Evolutionary conservation across 1,140 invertebrate species (phyloP).

Genomic region (Drosophila sproati): DNA sequence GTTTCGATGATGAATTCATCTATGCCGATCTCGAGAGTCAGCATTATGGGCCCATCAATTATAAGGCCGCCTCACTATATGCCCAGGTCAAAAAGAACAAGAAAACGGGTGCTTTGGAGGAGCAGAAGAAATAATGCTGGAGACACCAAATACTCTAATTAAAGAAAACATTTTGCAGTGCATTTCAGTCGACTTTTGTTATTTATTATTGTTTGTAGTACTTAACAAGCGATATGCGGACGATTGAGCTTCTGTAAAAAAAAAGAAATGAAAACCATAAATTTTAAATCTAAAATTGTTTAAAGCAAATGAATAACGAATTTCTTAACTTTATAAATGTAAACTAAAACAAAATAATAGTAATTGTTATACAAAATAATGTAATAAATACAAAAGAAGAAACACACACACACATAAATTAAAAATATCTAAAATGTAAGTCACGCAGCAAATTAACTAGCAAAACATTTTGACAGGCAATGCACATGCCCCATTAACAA

Average conservation of each 20-base stretch:
- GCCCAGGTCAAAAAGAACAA: constrained; percentile 88
- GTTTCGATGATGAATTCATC: constrained; percentile 92
- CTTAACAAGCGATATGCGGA: constrained; percentile 18
- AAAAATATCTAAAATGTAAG: constrained; percentile 44
- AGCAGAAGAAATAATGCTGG: constrained; percentile 60
- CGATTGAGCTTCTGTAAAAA: constrained; percentile 51
- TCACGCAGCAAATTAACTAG: constrained; percentile 34
- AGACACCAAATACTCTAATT: neutral
- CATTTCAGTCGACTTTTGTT: constrained; percentile 47
- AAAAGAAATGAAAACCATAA: neutral
- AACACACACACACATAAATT: constrained; percentile 16
- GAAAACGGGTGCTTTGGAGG: constrained; percentile 81
- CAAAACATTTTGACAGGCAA: constrained; percentile 57
- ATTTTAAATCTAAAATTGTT: constrained; percentile 50
- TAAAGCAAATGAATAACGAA: constrained; percentile 64
- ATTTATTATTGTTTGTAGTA: constrained; percentile 10
- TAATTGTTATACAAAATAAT: constrained; percentile 54
- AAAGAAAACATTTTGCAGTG: constrained; percentile 38
- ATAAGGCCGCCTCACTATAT: constrained; percentile 93
- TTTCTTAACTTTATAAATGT: constrained; percentile 57
- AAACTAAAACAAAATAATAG: constrained; percentile 44
- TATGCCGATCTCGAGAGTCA: constrained; percentile 95
- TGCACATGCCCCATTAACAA: constrained; percentile 26
- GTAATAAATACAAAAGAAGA: constrained; percentile 16
- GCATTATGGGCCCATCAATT: constrained; percentile 92